Evolutionary conservation across 2,888 invertebrate genomes (phyloP).

Genomic region (Boloria euphrosyne): DNA sequence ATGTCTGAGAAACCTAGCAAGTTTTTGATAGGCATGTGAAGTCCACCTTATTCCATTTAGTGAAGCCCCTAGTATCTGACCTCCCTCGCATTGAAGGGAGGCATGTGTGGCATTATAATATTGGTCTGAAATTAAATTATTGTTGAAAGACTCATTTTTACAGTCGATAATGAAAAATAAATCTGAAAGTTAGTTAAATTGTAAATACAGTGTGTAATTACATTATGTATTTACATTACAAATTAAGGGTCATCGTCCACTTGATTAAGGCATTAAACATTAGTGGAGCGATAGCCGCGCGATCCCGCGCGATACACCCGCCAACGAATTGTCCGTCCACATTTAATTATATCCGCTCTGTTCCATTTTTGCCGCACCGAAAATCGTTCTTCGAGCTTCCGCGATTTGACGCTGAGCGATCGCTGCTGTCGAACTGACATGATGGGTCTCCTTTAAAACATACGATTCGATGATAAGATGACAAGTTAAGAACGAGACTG

Average conservation of each 20-base stretch:
- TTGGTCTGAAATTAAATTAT: too few species aligned
- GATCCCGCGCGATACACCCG: conserved; percentile 69
- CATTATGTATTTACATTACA: too few species aligned
- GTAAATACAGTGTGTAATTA: neutral
- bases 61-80: too few species aligned
- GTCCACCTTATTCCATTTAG: too few species aligned
- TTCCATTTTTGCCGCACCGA: conserved; percentile 74
- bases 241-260: conserved; percentile 21
- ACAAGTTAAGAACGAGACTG: neutral
- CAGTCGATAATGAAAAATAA: neutral
- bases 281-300: conserved; percentile 54
- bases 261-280: conserved; percentile 29
- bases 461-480: conserved; percentile 1
- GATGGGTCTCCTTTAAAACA: conserved; percentile 24
- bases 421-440: conserved; percentile 40
- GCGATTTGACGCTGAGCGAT: conserved; percentile 57
- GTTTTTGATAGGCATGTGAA: too few species aligned
- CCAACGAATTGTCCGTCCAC: conserved; percentile 69
- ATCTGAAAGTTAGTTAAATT: neutral
- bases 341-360: conserved; percentile 80
- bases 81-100: too few species aligned
- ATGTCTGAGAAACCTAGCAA: too few species aligned
- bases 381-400: conserved; percentile 64
- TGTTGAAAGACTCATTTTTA: too few species aligned
- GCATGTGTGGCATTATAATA: too few species aligned